Evolutionary conservation across 2,113 vertebrate genomes (phyloP).

Genomic region (human (Homo sapiens)): DNA sequence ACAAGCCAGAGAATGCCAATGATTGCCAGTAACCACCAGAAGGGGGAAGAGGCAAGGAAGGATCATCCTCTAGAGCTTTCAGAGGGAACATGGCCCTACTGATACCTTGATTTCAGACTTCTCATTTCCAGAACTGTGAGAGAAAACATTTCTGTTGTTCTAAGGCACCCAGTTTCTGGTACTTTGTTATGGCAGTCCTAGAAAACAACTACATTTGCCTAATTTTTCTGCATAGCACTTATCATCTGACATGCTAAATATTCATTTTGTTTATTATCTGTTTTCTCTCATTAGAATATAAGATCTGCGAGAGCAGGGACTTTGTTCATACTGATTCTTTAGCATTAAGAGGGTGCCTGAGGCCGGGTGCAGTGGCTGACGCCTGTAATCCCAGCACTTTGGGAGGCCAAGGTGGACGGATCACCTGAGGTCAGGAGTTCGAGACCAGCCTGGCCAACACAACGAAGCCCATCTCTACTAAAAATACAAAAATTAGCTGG

Average conservation of each 20-base stretch:
- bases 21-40: neutral
- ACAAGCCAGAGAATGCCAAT: neutral
- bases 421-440: too few species aligned
- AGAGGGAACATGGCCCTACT: neutral
- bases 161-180: neutral
- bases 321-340: neutral
- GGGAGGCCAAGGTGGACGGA: too few species aligned
- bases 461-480: too few species aligned
- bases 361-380: too few species aligned
- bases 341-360: neutral
- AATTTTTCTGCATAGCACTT: neutral
- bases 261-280: neutral
- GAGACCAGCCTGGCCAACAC: too few species aligned
- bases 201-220: neutral
- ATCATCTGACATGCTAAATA: neutral
- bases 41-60: neutral
- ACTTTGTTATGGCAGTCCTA: neutral
- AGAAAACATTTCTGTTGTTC: slow-evolving; percentile 1
- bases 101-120: neutral
- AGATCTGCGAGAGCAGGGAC: neutral
- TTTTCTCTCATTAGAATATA: neutral
- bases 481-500: too few species aligned
- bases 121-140: neutral
- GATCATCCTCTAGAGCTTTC: neutral
- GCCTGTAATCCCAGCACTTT: too few species aligned